Conservation (phyloP, 1,140 invertebrate species). For the Ceratosolen fusciceps region DNA sequence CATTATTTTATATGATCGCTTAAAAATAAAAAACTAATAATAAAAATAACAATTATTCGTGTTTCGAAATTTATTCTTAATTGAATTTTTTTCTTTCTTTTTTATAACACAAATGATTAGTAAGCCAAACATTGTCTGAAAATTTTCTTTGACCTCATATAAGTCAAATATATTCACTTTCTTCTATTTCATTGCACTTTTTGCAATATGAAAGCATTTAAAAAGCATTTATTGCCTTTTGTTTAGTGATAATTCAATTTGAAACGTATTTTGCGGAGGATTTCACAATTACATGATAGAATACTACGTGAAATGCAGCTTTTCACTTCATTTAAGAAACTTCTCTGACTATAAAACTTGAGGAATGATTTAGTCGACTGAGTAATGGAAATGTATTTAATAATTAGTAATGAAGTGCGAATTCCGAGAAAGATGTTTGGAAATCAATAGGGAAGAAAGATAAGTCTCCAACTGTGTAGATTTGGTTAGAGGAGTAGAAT, state of each 20-base stretch:
- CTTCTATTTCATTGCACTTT: conserved; percentile 36
- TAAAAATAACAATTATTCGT: no score
- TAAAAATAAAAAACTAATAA: no score
- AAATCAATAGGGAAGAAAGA: no score
- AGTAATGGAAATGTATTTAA: no score
- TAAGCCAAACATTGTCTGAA: conserved; percentile 35
- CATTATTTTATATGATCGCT: no score
- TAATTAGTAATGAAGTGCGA: no score
- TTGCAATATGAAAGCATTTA: conserved; percentile 21
- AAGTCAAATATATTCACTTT: conserved; percentile 30
- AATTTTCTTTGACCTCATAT: neutral
- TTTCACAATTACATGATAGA: conserved; percentile 20
- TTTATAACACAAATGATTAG: no score
- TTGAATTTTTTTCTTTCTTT: no score
- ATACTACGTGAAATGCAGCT: neutral
- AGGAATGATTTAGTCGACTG: neutral
- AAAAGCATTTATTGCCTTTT: conserved; percentile 44
- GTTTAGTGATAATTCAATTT: conserved; percentile 46
- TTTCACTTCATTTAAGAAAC: neutral
- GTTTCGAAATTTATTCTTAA: no score
- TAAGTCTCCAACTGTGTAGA: no score
- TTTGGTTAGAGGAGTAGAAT: no score
- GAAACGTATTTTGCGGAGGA: conserved; percentile 9
- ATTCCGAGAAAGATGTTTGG: no score
- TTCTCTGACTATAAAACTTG: neutral